These are phyloP conservation scores for Aurelia sp. DNA, from an alignment of 30 jellyfish, hydroid and myxozoan species.

Conservation along the genomic window DNA sequence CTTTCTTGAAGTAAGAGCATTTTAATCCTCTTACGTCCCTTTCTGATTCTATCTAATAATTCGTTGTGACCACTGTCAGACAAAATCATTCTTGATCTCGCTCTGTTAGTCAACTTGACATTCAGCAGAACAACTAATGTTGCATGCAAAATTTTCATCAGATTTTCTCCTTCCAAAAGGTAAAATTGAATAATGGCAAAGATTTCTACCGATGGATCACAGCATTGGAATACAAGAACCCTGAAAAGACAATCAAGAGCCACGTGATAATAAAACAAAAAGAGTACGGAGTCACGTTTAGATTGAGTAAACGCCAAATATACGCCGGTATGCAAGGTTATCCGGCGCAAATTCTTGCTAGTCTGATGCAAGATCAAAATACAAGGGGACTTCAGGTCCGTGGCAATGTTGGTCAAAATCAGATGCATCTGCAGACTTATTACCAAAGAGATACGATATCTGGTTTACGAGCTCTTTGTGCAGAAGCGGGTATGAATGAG, in stretches of 20 bases:
- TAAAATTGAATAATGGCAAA: background rate
- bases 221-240: background rate
- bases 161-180: background rate
- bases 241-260: slow-evolving; percentile 12
- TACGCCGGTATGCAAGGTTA: slow-evolving; percentile 13
- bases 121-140: no score
- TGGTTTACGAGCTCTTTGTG: slow-evolving; percentile 15
- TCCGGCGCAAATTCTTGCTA: slow-evolving; percentile 20
- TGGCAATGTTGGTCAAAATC: background rate
- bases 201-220: slow-evolving; percentile 38
- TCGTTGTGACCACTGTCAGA: no score
- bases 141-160: background rate
- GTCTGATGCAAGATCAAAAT: background rate
- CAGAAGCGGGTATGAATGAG: background rate
- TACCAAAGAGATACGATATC: background rate
- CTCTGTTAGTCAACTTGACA: no score
- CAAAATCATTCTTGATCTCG: no score
- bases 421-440: background rate
- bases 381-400: slow-evolving; percentile 1
- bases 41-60: no score
- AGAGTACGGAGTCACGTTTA: slow-evolving; percentile 18
- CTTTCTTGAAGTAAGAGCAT: no score
- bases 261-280: slow-evolving; percentile 8
- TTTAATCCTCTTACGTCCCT: no score
- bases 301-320: background rate